Evolutionary conservation across 2,113 vertebrate species (phyloP), one percentile per base, ranked within the genome.

Genomic region (Leptodactylus fuscus): DNA sequence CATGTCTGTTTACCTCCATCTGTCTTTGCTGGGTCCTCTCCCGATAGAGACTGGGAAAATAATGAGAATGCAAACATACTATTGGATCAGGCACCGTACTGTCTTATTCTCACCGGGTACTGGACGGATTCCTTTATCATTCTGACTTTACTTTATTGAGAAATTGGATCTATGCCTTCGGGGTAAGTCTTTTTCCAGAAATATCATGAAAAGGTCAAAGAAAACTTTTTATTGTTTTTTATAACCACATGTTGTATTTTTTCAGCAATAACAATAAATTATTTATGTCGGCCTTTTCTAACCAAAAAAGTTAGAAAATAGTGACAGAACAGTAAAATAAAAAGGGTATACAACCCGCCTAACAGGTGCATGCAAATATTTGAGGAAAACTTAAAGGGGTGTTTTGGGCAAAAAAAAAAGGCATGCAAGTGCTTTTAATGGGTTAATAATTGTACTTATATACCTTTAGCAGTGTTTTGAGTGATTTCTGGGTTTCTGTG

Each of bases 1-100:
- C 67, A 11, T 55, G 34, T 82, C 65, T 83, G 49, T 74, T 73
- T 60, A 41, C 34, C 49, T 58, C 81, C 69, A 73, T 83, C 81
- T 83, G 81, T 74, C 49, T 83, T n/a, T 74, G 13, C 69, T 83
- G 81, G 46, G 32, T 34, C 46, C 81, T 82, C 67, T 82, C 81
- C 62, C 20, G 46, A 67, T 38, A 70, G 62, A 34, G 29, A 38
- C 27, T 53, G 44, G 38, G 32, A 83, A 74, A 55, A 74, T 83
- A 83, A 83, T 74, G 49, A 83, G 67, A 20, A 70, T 82, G 65
- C 48, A 27, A 48, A 74, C 69, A 74, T 83, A 13, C 67, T 58
- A 70, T 55, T 58, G 74, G 22, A 55, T 58, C 15, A 55, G 22
- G 60, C 49, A 73, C 67, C 5, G 48, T 73, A 34, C 49, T 73